Evolutionary conservation across 1,140 invertebrate genomes (phyloP), one percentile per base, ranked within the genome.

Genomic region (Drosophila neocordata): DNA sequence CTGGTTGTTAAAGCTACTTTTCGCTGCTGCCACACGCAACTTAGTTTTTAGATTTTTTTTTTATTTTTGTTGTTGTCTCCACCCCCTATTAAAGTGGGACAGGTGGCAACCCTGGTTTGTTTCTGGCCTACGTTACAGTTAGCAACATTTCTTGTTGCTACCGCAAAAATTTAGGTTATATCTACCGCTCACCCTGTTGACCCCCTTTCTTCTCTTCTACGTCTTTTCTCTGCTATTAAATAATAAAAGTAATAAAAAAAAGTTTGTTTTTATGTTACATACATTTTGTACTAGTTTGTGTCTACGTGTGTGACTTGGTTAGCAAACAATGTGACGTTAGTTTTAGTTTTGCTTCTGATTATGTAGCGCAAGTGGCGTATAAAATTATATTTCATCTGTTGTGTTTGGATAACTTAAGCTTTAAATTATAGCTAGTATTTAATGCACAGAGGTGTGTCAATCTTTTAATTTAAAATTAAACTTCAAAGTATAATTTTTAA

Each of bases 151-250:
- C 24, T 31, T 64, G 51, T 59, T 64, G 67, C 62, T 63, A 62
- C 63, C 41, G 41, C 53, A 53, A 65, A 75, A 72, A 72, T 75
- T 63, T 67, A 72, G 73, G 69, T 75, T 75, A 74, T 62, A 51
- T 51, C 15, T 64, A 58, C 57, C 37, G 13, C 52, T 27, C 62
- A 24, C 22, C 41, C 52, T 48, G 15, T 44, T 24, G 24, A 48
- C 59, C 38, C 20, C 41, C 20, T 13, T 6, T 9, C 41, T 11
- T 6, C 27, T 20, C 41, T 20, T 20, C 15, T 18, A 11, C 6
- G 15, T 48, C 13, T 48, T 4, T 18, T 48, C 2, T 35, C 57
- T 27, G 38, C 24, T 58, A 68, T 61, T 68, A 53, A 59, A 71
- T 71, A 71, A 75, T 69, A 73, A 52, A 58, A 75, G 41, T 58